These are phyloP conservation scores for Temnothorax curvispinosus DNA, from an alignment of 1,140 invertebrate genomes.

Conservation along the genomic window DNA sequence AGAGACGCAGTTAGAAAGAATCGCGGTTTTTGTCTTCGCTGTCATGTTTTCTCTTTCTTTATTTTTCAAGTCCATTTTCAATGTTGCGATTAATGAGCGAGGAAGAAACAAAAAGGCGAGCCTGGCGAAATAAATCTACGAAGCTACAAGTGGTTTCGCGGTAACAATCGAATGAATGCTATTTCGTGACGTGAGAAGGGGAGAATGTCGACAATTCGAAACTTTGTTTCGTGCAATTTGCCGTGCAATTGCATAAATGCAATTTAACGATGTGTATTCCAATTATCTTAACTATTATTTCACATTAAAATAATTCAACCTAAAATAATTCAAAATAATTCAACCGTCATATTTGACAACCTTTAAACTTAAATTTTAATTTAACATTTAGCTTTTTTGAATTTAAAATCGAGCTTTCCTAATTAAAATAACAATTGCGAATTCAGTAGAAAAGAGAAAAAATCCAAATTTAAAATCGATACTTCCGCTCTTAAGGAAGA, in stretches of 20 bases:
- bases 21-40: neutral
- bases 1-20: constrained; percentile 9
- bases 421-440: neutral
- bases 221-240: neutral
- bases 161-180: neutral
- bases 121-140: constrained; percentile 23
- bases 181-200: neutral
- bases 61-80: constrained; percentile 33
- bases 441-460: neutral
- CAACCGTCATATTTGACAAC: neutral
- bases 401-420: neutral
- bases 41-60: neutral
- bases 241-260: neutral
- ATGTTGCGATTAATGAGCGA: constrained; percentile 35
- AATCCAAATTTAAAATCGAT: constrained; percentile 1
- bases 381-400: neutral
- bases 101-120: neutral
- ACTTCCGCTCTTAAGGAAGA: neutral
- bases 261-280: neutral
- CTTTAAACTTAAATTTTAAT: neutral
- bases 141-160: constrained; percentile 28
- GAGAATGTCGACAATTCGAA: neutral
- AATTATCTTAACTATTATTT: neutral
- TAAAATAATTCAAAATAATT: neutral
- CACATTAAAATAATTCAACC: neutral